Evolutionary conservation across 2,113 vertebrate species (phyloP).

Genomic region (Galbula dea): DNA sequence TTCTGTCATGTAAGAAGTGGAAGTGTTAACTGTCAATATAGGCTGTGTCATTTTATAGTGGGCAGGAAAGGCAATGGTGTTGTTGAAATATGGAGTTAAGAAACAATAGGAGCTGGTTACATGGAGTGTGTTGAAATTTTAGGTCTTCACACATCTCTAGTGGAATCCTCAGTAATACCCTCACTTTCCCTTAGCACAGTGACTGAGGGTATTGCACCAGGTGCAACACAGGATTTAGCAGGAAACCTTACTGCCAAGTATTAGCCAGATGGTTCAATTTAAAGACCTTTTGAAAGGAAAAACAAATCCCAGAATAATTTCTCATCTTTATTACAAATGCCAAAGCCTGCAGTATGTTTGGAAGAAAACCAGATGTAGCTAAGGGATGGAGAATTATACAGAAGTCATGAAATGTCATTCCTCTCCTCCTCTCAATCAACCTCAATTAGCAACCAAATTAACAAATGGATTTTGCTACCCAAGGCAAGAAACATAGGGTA

Average conservation of each 20-base stretch:
- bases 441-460: not conserved
- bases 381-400: not conserved
- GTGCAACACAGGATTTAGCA: not conserved
- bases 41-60: not conserved
- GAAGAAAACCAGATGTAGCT: not conserved
- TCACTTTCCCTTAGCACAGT: not conserved
- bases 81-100: not conserved
- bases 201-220: not conserved
- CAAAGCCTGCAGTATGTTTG: not conserved
- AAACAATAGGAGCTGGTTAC: not conserved
- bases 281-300: not conserved
- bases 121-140: not conserved
- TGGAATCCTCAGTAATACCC: not conserved
- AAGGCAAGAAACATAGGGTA: not conserved
- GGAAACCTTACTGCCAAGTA: not conserved
- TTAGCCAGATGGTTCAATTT: not conserved
- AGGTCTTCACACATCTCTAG: not conserved
- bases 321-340: not conserved
- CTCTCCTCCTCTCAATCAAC: not conserved
- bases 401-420: not conserved
- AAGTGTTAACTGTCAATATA: not conserved
- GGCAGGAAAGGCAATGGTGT: not conserved
- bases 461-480: not conserved
- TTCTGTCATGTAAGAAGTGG: not conserved
- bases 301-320: not conserved